Conservation (phyloP, 1,140 invertebrate genomes). For the Drosophila orosa region DNA sequence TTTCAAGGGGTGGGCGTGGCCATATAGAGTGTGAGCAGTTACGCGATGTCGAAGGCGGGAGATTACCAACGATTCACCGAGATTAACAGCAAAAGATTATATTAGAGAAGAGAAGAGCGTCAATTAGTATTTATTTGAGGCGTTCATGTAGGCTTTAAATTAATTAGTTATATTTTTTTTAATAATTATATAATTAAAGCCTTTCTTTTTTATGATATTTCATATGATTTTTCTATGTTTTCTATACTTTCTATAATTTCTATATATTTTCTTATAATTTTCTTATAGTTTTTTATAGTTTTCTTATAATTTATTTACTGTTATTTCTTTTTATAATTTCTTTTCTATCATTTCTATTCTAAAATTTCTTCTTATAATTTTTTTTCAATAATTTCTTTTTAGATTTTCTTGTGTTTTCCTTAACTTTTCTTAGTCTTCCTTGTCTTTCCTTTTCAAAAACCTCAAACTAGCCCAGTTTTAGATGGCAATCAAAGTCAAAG, state of each 20-base stretch:
- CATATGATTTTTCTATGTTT: not conserved
- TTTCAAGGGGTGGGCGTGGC: constrained; percentile 2
- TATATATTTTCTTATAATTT: not conserved
- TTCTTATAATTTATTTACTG: not conserved
- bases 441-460: not conserved
- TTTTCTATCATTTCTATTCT: not conserved
- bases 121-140: not conserved
- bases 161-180: no score
- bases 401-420: not conserved
- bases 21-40: constrained; percentile 23
- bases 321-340: no score
- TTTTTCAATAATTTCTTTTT: not conserved
- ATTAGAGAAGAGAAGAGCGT: not conserved
- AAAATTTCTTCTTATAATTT: no score
- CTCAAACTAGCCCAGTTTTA: not conserved
- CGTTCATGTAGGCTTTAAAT: no score
- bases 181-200: not conserved
- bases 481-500: constrained; percentile 44
- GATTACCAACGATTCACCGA: not conserved
- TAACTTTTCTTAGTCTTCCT: no score
- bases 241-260: not conserved
- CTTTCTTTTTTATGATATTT: not conserved
- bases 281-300: not conserved
- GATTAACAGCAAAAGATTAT: constrained; percentile 16
- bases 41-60: constrained; percentile 2